Percentiles rank a stretch among this genome's conserved stretches.
phyloP scores from a whole-genome alignment of 2,113 vertebrate species.

The Barnardius zonarius region DNA sequence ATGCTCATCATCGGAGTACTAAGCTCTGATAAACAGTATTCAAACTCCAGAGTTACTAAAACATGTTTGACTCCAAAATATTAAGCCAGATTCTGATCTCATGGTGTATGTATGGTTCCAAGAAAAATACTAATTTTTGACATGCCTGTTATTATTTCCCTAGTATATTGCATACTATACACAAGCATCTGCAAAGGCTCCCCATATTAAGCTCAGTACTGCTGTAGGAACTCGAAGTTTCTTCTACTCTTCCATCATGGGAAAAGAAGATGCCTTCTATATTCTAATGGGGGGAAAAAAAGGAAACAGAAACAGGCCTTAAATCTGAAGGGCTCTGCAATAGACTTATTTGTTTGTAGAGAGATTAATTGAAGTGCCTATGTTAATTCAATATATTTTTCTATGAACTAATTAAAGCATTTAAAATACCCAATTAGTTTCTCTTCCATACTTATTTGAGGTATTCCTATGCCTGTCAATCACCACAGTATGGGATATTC shows the following conservation, averaged over 20 bases:
- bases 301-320: not conserved
- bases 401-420: not conserved
- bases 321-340: not conserved
- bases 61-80: conserved; percentile 11
- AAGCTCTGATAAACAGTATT: conserved; percentile 12
- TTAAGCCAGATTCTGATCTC: conserved; percentile 62
- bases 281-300: rapidly evolving
- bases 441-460: not conserved
- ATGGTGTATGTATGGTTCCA: not conserved
- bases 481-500: not conserved
- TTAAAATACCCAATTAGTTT: not conserved
- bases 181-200: conserved; percentile 28
- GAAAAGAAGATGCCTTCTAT: not conserved
- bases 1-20: not conserved
- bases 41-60: conserved; percentile 1
- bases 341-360: not conserved
- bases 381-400: not conserved
- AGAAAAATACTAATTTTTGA: conserved; percentile 47
- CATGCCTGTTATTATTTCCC: conserved; percentile 49
- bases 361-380: not conserved
- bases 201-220: not conserved
- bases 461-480: not conserved
- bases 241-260: not conserved
- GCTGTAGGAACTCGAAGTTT: not conserved
- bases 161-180: conserved; percentile 34